Base-by-base conservation (phyloP, 2,888 invertebrate species). In the Trilocha varians region DNA sequence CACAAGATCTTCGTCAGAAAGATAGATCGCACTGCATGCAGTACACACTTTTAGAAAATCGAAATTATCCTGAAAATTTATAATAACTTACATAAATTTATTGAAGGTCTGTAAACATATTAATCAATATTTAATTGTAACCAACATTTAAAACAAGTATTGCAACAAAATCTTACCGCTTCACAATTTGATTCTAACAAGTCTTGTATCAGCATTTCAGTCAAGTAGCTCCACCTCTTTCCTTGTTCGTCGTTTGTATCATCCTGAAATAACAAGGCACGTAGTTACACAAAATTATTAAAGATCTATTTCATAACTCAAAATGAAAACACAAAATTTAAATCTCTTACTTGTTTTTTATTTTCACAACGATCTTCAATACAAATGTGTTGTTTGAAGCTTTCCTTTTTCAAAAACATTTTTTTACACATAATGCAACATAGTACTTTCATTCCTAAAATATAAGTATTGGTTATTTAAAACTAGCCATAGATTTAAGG, bases 381-480 rank as follows among this genome's bases (percentile, higher is more conserved):
- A 53, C 83, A 83, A 3, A 39, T 43, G 50, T 83, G 83, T 11
- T 52, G 41, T 33, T 70, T 67, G 47, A 75, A 77, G 37, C 62
- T 55, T 17, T 59, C 62, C 44, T 56, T 70, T 34, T 71, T 72
- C n/a, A 78, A 41, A 55, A 65, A 83, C 57, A 70, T 73, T 54
- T 74, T 79, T 48, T 78, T 79, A 53, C 83, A 83, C n/a, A 65
- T 34, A 32, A 64, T 44, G 53, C 83, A 84, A 45, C 65, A 68
- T 8, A 68, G 48, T 2, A 79, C 55, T 51, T 68, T 74, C 6
- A 53, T 59, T 47, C 72, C 82, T 83, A 63, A 47, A 78, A 79
- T 41, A 42, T 43, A 39, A 44, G 41, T 16, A 41, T 6, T 36
- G 25, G 15, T 14, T 25, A 13, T 9, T 38, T 34, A 35, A 17